Base-by-base conservation (phyloP, 1,140 invertebrate species). In the Pomacea maculata region DNA sequence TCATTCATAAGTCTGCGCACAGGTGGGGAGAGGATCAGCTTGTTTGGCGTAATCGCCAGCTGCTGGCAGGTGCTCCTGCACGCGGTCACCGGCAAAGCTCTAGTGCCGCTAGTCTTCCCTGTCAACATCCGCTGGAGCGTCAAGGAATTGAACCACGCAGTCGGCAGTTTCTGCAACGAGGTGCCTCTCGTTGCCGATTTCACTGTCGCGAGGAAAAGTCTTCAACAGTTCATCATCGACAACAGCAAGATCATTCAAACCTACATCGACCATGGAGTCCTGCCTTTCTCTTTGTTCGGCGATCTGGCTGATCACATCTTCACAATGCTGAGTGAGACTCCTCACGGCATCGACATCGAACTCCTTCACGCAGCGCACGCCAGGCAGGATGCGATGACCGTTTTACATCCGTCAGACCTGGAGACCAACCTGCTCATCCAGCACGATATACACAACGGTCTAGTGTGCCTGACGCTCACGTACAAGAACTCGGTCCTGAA, bases 81-180 rank as follows among this genome's bases (percentile, higher is more conserved):
- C 64, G 75, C 78, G 12, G 45, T 82, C 34, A 82, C 81, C 0
- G 77, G 81, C 29, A 82, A 79, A 61, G 74, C 71, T 54, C 75
- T 72, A 6, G 64, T 82, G 9, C 72, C 65, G 34, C 70, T 82
- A 2, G 79, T 82, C 52, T 79, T 82, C 52, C 81, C 81, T 52
- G 64, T 82, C 34, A 77, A 82, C 54, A 76, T 82, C 21, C 77
- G 81, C 12, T 71, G 72, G 9, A 75, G 55, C 81, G 63, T 79
- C 57, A 29, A 72, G 3, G 71, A 82, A 34, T 61, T 79, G 57
- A 45, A 68, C 34, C 25, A 21, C 52, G 78, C 78, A 10, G 64
- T 82, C 15, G 81, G 75, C 61, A 82, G 75, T 72, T 82, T 64
- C 73, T 79, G 77, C 77, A 83, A 83, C 70, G 75, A 79, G 64